Evolutionary conservation across 2,113 vertebrate species (phyloP).

Genomic region (Chionomys nivalis): DNA sequence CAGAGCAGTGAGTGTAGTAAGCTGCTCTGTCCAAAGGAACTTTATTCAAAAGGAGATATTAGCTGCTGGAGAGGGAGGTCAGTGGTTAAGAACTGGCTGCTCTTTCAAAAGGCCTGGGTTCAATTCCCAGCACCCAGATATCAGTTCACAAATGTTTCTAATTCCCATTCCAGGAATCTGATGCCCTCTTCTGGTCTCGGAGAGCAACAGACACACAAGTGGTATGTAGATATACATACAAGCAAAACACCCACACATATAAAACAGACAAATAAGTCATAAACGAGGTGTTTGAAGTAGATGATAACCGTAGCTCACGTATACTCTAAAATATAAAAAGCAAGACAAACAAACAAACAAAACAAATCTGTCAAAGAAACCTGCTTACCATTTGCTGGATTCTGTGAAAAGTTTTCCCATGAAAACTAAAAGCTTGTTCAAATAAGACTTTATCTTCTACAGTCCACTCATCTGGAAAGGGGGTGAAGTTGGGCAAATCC

Average conservation of each 20-base stretch:
- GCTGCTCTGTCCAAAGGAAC: not conserved
- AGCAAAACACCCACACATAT: not conserved
- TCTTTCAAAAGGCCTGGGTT: not conserved
- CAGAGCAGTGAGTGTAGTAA: not conserved
- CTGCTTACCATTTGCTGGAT: conserved; percentile 97
- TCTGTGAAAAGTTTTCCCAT: conserved; percentile 97
- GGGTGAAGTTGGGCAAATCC: conserved; percentile 97
- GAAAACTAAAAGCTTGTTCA: conserved; percentile 98
- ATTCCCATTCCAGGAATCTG: not conserved
- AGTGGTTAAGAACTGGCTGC: not conserved
- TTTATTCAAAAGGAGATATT: not conserved
- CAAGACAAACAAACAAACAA: not conserved
- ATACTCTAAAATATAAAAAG: not conserved
- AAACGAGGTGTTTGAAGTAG: not conserved
- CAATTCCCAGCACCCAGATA: not conserved
- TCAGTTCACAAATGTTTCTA: too few relatives aligned
- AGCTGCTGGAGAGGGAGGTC: not conserved
- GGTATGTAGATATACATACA: too few relatives aligned
- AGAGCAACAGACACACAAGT: not conserved
- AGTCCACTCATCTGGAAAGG: conserved; percentile 98
- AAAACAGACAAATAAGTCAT: not conserved
- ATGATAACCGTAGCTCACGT: not conserved
- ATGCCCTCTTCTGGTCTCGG: not conserved
- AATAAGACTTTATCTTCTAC: conserved; percentile 98
- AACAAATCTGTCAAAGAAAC: too few relatives aligned